Conservation (phyloP, 2,113 vertebrate genomes). For the Megaptera novaeangliae region DNA sequence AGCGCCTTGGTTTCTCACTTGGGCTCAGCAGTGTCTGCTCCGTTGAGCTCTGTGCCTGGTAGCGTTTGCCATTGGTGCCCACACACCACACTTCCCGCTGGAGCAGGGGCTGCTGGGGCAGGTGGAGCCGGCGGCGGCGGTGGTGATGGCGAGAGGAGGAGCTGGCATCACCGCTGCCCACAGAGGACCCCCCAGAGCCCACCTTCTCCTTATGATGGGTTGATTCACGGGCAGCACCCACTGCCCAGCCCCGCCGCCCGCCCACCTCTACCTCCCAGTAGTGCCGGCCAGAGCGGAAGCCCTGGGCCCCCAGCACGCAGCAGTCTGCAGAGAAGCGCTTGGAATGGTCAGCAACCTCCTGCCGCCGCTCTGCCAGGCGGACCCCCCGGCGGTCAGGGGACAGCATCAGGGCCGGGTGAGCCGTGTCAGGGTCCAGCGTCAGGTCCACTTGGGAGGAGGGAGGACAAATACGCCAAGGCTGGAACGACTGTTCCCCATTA, state of each 20-base stretch:
- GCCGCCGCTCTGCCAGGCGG: slow-evolving; percentile 83
- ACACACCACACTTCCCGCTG: slow-evolving; percentile 82
- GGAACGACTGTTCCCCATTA: neutral
- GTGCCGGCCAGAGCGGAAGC: slow-evolving; percentile 83
- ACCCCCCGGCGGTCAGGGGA: slow-evolving; percentile 88
- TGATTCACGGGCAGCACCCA: slow-evolving; percentile 86
- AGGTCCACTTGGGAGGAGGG: slow-evolving; percentile 73
- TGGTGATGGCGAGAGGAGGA: slow-evolving; percentile 78
- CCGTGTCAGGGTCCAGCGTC: slow-evolving; percentile 87
- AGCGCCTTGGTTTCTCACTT: slow-evolving; percentile 78
- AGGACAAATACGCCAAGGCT: slow-evolving; percentile 8
- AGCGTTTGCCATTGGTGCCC: slow-evolving; percentile 79
- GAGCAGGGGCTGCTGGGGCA: slow-evolving; percentile 74
- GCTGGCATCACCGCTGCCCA: slow-evolving; percentile 78
- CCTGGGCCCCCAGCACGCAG: slow-evolving; percentile 85
- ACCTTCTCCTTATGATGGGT: slow-evolving; percentile 87
- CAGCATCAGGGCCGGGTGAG: slow-evolving; percentile 85
- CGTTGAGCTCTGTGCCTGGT: slow-evolving; percentile 77
- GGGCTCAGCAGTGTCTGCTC: slow-evolving; percentile 78
- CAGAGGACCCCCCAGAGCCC: slow-evolving; percentile 82
- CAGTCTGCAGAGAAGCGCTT: slow-evolving; percentile 87
- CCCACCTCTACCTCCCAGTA: slow-evolving; percentile 93
- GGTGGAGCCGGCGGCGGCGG: slow-evolving; percentile 71
- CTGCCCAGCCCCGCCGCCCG: slow-evolving; percentile 87
- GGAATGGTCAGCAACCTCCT: slow-evolving; percentile 85